Conservation (phyloP, 2,113 vertebrate genomes). For the Eleginops maclovinus region DNA sequence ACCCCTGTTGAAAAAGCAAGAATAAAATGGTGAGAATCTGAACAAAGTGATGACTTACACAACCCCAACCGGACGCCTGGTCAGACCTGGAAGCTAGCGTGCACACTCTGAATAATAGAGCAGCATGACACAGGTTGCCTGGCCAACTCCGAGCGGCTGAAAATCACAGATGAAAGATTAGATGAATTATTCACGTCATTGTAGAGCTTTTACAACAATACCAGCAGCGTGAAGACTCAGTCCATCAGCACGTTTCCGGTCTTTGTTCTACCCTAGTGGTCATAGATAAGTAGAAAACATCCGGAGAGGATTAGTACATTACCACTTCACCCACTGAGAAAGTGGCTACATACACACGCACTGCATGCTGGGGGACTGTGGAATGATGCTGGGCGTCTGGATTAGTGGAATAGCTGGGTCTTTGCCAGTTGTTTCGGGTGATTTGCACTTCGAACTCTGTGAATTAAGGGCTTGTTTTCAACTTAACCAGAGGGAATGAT, state of each 20-base stretch:
- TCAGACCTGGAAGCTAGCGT: conserved; percentile 7
- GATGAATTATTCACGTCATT: conserved; percentile 36
- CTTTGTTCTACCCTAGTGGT: not conserved
- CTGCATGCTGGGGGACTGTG: not conserved
- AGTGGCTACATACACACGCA: not conserved
- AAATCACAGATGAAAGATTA: conserved; percentile 14
- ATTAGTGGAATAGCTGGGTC: too few species aligned
- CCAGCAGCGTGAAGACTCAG: not conserved
- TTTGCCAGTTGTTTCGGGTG: too few species aligned
- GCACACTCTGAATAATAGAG: not conserved
- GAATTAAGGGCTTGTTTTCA: too few species aligned
- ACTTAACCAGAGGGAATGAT: too few species aligned
- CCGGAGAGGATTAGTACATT: not conserved
- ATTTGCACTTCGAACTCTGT: too few species aligned
- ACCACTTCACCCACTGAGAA: not conserved
- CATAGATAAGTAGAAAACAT: conserved; percentile 2
- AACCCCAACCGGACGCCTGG: not conserved
- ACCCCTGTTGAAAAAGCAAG: conserved; percentile 33
- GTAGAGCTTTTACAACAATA: conserved; percentile 18
- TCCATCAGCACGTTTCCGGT: conserved; percentile 1
- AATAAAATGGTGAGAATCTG: conserved; percentile 21
- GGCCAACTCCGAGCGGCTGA: not conserved
- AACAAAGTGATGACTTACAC: conserved; percentile 1
- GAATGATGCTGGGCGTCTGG: too few species aligned
- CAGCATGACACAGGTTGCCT: conserved; percentile 12